Percentiles rank a stretch among this genome's conserved stretches.
phyloP scores from a whole-genome alignment of 2,888 invertebrate species.

The Branchellion lobata region DNA sequence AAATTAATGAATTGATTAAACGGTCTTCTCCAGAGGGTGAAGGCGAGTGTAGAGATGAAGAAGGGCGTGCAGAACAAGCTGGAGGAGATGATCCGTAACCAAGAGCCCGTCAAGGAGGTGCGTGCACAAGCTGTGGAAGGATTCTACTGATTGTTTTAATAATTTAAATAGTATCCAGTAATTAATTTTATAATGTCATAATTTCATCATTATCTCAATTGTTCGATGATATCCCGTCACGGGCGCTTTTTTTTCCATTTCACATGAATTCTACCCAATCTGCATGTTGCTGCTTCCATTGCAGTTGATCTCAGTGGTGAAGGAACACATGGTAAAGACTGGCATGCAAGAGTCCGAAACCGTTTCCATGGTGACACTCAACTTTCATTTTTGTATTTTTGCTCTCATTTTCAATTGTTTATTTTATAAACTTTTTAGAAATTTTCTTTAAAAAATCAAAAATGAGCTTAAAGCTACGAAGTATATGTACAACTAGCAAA shows the following conservation, averaged over 20 bases:
- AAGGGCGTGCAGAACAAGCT: conserved; percentile 70
- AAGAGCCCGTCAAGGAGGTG: conserved; percentile 75
- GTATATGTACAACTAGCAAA: not conserved
- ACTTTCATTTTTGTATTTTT: not conserved
- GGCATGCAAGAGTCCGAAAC: conserved; percentile 87
- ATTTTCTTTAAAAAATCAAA: too few species aligned
- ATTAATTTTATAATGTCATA: not conserved
- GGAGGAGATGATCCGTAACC: conserved; percentile 81
- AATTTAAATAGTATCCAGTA: too few species aligned
- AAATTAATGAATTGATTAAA: too few species aligned
- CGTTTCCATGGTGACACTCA: conserved; percentile 73
- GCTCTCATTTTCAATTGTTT: too few species aligned
- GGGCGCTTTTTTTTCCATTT: too few species aligned
- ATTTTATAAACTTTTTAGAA: too few species aligned
- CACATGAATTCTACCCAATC: too few species aligned
- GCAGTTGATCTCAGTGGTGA: conserved; percentile 72
- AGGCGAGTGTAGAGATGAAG: conserved; percentile 75
- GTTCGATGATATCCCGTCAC: not conserved
- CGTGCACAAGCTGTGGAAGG: conserved; percentile 23
- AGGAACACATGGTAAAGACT: conserved; percentile 80
- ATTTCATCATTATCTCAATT: not conserved
- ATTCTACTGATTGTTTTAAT: too few species aligned
- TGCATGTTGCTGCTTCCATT: too few species aligned
- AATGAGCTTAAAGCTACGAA: not conserved
- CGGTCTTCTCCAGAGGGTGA: conserved; percentile 64